Percentiles rank a stretch among this genome's conserved stretches.
Evolutionary conservation across 1,140 invertebrate genomes (phyloP).

Genomic region (Adelges cooleyi): DNA sequence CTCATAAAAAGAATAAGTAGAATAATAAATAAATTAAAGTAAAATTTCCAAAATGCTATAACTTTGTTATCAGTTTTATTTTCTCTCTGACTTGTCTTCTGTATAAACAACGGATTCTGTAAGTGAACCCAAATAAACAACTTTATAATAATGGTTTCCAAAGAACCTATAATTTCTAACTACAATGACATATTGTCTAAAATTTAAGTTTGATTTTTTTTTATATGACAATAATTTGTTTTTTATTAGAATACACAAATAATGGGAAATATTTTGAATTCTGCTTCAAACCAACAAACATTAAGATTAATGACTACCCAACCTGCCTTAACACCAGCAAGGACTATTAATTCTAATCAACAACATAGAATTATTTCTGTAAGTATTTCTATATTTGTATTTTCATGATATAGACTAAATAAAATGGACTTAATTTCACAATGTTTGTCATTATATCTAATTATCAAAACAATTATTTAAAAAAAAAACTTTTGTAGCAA

Average conservation of each 20-base stretch:
- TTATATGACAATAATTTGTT: too few relatives aligned
- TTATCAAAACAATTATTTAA: background rate
- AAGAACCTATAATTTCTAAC: too few relatives aligned
- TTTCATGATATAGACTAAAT: background rate
- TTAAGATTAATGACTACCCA: slow-evolving; percentile 33
- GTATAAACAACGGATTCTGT: too few relatives aligned
- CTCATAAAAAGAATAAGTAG: too few relatives aligned
- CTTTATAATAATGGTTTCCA: too few relatives aligned
- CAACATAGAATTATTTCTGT: slow-evolving; percentile 38
- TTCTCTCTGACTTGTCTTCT: too few relatives aligned
- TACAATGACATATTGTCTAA: too few relatives aligned
- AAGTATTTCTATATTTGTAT: slow-evolving; percentile 29
- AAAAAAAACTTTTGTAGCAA: slow-evolving; percentile 5
- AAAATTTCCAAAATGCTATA: too few relatives aligned
- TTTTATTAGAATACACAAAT: slow-evolving; percentile 18
- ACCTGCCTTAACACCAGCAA: slow-evolving; percentile 17
- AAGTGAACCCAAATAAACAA: too few relatives aligned
- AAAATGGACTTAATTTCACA: background rate
- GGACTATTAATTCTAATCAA: slow-evolving; percentile 28
- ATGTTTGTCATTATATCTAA: background rate
- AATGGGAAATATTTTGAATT: slow-evolving; percentile 19
- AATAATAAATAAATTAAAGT: too few relatives aligned
- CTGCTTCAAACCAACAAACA: slow-evolving; percentile 8
- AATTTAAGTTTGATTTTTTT: too few relatives aligned
- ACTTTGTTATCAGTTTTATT: too few relatives aligned